Base-by-base conservation (phyloP, 2,113 vertebrate species). In the human (Homo sapiens) region DNA sequence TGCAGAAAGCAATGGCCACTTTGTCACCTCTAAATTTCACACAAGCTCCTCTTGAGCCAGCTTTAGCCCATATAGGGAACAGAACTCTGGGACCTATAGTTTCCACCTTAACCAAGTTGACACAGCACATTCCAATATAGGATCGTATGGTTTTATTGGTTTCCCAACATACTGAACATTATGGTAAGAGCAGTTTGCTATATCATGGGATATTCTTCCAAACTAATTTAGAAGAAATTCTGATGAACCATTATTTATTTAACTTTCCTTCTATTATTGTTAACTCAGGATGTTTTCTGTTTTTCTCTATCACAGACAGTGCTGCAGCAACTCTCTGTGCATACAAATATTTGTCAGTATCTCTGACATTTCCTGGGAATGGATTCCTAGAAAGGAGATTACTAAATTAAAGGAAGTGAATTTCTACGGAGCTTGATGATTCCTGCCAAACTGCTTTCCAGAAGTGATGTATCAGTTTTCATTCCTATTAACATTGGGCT, bases 391-490 rank as follows among this genome's bases (percentile, higher is more conserved):
- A 94, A 94, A 94, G 57, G 73, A 2, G 52, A 52, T 93, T 92
- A 50, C 68, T 90, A 57, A 80, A 57, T 90, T 92, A 95, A 81
- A 97, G 90, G 57, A 96, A 88, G 57, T 90, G 43, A 75, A 68
- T 90, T 81, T 94, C 96, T 93, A 87, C 17, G 61, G 57, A 92
- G 87, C 35, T 48, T 78, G 25, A 61, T 61, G 72, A 50, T 48
- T 98, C 27, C 55, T 97, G 86, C 43, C 95, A 93, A 94, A 43
- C 6, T 50, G 38, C 70, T 94, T 95, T 98, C 76, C 76, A 96
- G 90, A 73, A 94, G n/a, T 48, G 45, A 85, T 72, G 5, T 91
- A 89, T 61, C 89, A 93, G 20, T 45, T 96, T 93, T 88, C 45
- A 48, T 89, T 87, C 80, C 89, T 87, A 66, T 73, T 84, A 90